Evolutionary conservation across 2,797 vertebrate species (phyloP).

Genomic region (Adrianichthys oophorus): DNA sequence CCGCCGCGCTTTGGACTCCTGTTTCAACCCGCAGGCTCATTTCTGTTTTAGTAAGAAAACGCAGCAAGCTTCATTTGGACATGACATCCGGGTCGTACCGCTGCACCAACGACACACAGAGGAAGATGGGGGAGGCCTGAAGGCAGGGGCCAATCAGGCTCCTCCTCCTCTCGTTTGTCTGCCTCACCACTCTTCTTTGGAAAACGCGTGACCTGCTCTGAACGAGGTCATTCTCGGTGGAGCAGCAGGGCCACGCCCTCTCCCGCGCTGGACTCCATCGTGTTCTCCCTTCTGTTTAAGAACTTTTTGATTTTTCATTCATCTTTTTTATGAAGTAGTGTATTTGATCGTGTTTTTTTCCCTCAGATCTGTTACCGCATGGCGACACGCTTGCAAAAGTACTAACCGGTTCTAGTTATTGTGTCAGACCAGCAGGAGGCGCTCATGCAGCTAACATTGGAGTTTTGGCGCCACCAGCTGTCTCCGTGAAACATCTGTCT

Average conservation of each 20-base stretch:
- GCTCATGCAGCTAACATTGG: slow-evolving; percentile 30
- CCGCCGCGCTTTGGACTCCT: slow-evolving; percentile 68
- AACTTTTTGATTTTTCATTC: slow-evolving; percentile 45
- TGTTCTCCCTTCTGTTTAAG: slow-evolving; percentile 77
- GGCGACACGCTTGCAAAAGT: slow-evolving; percentile 60
- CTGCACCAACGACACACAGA: slow-evolving; percentile 58
- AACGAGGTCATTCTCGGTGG: slow-evolving; percentile 61
- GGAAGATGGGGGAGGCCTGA: background rate
- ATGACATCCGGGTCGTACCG: slow-evolving; percentile 80
- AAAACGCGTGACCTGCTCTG: slow-evolving; percentile 38
- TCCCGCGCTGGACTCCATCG: slow-evolving; percentile 76
- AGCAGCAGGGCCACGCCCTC: slow-evolving; percentile 63
- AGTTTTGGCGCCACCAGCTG: background rate
- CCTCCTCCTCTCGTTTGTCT: slow-evolving; percentile 6
- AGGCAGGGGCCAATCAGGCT: background rate
- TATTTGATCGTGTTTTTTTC: slow-evolving; percentile 37
- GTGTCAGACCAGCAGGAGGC: slow-evolving; percentile 68
- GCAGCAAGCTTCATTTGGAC: slow-evolving; percentile 88
- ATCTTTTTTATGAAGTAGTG: slow-evolving; percentile 35
- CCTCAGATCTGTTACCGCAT: slow-evolving; percentile 54
- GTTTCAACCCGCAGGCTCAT: slow-evolving; percentile 82
- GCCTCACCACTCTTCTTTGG: slow-evolving; percentile 23
- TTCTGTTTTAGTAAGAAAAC: slow-evolving; percentile 54
- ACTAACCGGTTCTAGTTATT: slow-evolving; percentile 66
- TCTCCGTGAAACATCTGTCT: background rate